Evolutionary conservation across 2,113 vertebrate genomes (phyloP).

Genomic region (Trichechus manatus): DNA sequence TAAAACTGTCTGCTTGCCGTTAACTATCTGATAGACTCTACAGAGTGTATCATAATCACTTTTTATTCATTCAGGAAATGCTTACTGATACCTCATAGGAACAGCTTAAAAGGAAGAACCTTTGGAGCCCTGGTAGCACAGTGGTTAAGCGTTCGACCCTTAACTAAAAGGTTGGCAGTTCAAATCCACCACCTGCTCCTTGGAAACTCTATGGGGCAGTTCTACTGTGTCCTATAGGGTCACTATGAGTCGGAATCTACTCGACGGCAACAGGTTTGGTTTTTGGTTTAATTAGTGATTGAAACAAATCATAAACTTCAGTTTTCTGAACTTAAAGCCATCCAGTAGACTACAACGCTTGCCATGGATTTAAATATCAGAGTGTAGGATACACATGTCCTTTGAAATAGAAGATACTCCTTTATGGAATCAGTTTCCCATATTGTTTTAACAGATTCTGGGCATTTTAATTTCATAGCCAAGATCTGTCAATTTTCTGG

Average conservation of each 20-base stretch:
- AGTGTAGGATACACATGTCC: not conserved
- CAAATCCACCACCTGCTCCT: no score
- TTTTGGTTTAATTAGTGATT: not conserved
- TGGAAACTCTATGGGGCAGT: no score
- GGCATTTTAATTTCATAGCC: slow-evolving; percentile 69
- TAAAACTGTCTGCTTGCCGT: slow-evolving; percentile 38
- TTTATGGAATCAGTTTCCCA: slow-evolving; percentile 41
- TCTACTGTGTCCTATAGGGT: no score
- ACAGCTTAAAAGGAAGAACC: no score
- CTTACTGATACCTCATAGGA: not conserved
- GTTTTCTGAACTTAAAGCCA: slow-evolving; percentile 21
- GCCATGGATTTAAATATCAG: not conserved
- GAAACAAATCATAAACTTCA: not conserved
- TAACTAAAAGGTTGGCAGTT: no score
- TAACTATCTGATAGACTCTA: not conserved
- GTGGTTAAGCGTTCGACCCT: no score
- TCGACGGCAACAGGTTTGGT: no score
- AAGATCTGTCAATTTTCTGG: slow-evolving; percentile 69
- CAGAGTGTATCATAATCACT: not conserved
- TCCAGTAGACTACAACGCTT: not conserved
- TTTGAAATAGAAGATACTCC: slow-evolving; percentile 40
- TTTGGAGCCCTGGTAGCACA: no score
- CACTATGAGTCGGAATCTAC: no score
- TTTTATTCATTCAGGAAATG: slow-evolving; percentile 17
- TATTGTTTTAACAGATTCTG: slow-evolving; percentile 68